Evolutionary conservation across 35 echinoderm and acorn worm species (phyloP), one percentile per base, ranked within the genome.

Genomic region (Lytechinus pictus): DNA sequence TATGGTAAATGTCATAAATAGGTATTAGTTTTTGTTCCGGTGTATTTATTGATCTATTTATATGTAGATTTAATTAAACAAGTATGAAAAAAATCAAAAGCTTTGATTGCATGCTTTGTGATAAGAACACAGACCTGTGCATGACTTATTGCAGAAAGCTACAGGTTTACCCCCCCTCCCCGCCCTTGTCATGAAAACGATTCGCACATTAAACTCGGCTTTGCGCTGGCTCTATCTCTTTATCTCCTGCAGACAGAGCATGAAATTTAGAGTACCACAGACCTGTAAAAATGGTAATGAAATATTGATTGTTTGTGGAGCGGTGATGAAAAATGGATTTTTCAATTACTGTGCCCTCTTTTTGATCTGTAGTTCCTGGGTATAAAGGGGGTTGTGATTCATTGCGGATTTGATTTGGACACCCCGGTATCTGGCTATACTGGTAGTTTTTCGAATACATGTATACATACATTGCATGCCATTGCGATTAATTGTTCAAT

Each of bases 241-340:
- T 21, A 90, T 52, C 10, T 6, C 88, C 33, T 90, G 4, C 88
- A 52, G 88, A 54, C 29, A 16, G 52, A 90, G 28, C 88, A 90
- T 90, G 88, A 90, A 90, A 90, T 90, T 44, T 54, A 79, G 44
- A 52, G 88, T 54, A 90, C 88, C 28, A 21, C n/a, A 54, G 16
- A 90, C 88, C 29, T 33, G 52, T 21, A 54, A 0, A 90, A 90
- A 54, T 90, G 88, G 88, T 90, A 90, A 90, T 90, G 88, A 90
- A 90, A 90, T 90, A 90, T 90, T 90, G 88, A 90, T 90, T 90
- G 29, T 90, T 90, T 28, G 28, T 52, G 88, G 88, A 44, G 88
- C 52, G 10, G 88, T 90, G 88, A 90, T 54, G 88, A 90, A 90
- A 90, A 90, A 90, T 90, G 88, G 88, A 90, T 90, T 90, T 90